These are phyloP conservation scores for Pangasius macronema DNA, from an alignment of 2,797 vertebrate genomes.

Conservation along the genomic window DNA sequence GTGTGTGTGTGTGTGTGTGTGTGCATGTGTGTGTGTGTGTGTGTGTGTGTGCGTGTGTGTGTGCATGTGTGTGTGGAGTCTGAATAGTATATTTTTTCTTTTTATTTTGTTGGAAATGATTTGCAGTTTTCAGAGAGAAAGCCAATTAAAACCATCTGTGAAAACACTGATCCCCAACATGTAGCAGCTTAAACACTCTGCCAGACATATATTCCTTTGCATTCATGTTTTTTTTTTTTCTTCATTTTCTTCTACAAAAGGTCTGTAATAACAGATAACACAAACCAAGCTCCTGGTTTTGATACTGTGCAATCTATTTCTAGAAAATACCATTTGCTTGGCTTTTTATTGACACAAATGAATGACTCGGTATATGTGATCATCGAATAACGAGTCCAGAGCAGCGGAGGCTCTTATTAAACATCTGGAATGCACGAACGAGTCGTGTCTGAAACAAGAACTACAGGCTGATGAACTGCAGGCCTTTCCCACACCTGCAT, in stretches of 20 bases:
- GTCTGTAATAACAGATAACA: slow-evolving; percentile 53
- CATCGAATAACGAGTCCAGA: slow-evolving; percentile 54
- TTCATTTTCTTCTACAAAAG: slow-evolving; percentile 19
- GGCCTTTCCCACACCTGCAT: slow-evolving; percentile 35
- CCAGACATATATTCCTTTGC: slow-evolving; percentile 9
- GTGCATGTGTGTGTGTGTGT: not conserved
- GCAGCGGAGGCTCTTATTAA: slow-evolving; percentile 52
- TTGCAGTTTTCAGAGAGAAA: slow-evolving; percentile 19
- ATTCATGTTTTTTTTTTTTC: slow-evolving; percentile 52
- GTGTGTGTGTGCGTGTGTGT: not conserved
- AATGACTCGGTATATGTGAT: slow-evolving; percentile 56
- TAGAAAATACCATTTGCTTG: slow-evolving; percentile 53
- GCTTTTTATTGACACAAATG: slow-evolving; percentile 70
- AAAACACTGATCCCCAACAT: slow-evolving; percentile 18
- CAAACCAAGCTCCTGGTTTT: slow-evolving; percentile 58
- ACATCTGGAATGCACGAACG: slow-evolving; percentile 51
- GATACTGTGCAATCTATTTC: slow-evolving; percentile 66
- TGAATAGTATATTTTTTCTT: not conserved
- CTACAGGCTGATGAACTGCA: slow-evolving; percentile 38
- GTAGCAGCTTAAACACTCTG: slow-evolving; percentile 53
- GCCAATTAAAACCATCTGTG: slow-evolving; percentile 39
- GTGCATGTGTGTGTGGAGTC: not conserved
- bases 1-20: not conserved
- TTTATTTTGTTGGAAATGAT: not conserved
- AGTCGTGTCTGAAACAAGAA: slow-evolving; percentile 41